Base-by-base conservation (phyloP, 2,113 vertebrate species). In the Psilopsiagon aymara region DNA sequence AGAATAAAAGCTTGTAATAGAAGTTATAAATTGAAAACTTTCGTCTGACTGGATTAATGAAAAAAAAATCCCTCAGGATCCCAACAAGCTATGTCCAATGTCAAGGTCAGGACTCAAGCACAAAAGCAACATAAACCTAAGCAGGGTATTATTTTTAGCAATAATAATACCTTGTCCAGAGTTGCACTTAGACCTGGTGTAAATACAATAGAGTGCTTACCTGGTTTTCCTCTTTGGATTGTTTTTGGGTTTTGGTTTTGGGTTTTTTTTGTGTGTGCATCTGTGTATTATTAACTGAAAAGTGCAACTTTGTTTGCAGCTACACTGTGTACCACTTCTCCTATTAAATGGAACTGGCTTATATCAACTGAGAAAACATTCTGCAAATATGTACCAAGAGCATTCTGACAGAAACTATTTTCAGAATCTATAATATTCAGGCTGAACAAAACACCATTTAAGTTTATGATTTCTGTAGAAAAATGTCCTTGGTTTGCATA, bases 11-110 rank as follows among this genome's bases (percentile, higher is more conserved):
- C 7, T 63, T 24, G 37, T 19, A 75, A 31, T 41, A 96, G 76
- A 78, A 64, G 35, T 62, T 90, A 74, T 69, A 93, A 91, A 93
- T 62, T 69, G 62, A 79, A 79, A 90, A 69, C 37, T 92, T 78
- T 5, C 8, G 13, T 83, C 46, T 18, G 20, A 70, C 57, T 3
- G 2, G 52, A 84, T 93, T 90, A 92, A 86, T 14, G 67, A 64
- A 64, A 88, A n/a, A 90, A 71, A 87, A 64, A 49, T 2, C 92
- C 47, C n/a, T 68, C 44, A 47, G 49, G 53, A 79, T 37, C 9
- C 19, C 44, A 6, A 41, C 47, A 75, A 29, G 7, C 21, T 37
- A 25, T 47, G 29, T 76, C 90, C 93, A 90, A 90, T 69, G 60
- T 88, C 76, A 86, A 93, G 92, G 76, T 88, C 57, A 88, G 59